Conservation (phyloP, 2,797 vertebrate species). For the Pipistrellus kuhlii region DNA sequence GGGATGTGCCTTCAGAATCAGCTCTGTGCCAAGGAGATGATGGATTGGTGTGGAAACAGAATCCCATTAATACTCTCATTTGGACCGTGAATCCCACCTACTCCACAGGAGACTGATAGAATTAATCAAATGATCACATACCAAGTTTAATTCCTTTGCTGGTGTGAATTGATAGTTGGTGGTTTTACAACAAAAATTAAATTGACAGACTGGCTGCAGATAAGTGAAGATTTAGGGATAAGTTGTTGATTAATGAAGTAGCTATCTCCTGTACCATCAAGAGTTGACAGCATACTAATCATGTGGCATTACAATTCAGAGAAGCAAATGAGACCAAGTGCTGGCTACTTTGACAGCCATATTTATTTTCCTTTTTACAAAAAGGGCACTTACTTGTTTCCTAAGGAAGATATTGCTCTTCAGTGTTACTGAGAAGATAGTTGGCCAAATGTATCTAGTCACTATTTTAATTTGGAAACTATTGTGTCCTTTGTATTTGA, state of each 20-base stretch:
- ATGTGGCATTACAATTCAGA: background rate
- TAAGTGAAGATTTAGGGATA: background rate
- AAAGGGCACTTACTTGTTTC: background rate
- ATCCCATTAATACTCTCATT: background rate
- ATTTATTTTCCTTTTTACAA: background rate
- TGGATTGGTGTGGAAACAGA: background rate
- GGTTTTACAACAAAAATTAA: background rate
- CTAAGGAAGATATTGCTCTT: background rate
- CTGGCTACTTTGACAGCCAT: background rate
- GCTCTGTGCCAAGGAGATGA: background rate
- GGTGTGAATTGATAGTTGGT: background rate
- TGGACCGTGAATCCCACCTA: background rate
- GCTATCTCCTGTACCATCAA: background rate
- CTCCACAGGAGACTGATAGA: background rate
- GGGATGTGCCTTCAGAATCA: background rate
- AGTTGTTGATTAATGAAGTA: background rate
- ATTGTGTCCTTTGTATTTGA: slow-evolving; percentile 5
- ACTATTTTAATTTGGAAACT: slow-evolving; percentile 57
- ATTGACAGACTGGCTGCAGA: background rate
- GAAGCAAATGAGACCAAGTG: background rate
- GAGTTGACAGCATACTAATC: background rate
- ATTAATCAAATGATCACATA: background rate
- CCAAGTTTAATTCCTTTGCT: slow-evolving; percentile 19
- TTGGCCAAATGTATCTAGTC: slow-evolving; percentile 13
- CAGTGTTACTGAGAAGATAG: slow-evolving; percentile 5